Evolutionary conservation across 2,113 vertebrate species (phyloP).

Genomic region (Bettongia penicillata): DNA sequence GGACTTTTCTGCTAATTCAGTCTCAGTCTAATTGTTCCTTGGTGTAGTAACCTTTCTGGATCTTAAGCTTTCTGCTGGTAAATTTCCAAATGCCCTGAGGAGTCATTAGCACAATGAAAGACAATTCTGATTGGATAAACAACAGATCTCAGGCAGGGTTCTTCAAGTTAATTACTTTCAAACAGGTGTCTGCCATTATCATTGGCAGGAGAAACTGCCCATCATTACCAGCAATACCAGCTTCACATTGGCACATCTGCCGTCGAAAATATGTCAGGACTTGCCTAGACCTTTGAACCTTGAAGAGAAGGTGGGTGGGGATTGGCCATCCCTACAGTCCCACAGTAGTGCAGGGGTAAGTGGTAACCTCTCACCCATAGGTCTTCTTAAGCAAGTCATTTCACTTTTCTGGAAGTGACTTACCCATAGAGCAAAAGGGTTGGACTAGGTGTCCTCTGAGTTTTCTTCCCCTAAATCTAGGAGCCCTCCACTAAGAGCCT

Average conservation of each 20-base stretch:
- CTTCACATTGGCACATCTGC: neutral
- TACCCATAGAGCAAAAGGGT: neutral
- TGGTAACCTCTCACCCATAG: neutral
- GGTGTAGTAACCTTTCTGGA: neutral
- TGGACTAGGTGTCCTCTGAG: neutral
- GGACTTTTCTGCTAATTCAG: neutral
- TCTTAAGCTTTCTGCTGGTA: conserved; percentile 31
- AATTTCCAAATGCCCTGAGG: conserved; percentile 66
- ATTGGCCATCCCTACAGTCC: neutral
- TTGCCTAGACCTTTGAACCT: conserved; percentile 31
- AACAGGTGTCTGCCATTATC: conserved; percentile 21
- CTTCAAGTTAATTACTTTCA: conserved; percentile 61
- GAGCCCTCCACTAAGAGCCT: neutral
- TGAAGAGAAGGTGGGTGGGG: conserved; percentile 15
- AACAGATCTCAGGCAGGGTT: conserved; percentile 55
- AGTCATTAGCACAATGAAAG: conserved; percentile 60
- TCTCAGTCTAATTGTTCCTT: conserved; percentile 63
- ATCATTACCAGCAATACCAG: neutral
- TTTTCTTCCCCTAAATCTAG: neutral
- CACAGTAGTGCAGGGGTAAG: neutral
- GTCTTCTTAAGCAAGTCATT: neutral
- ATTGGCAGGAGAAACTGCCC: conserved; percentile 40
- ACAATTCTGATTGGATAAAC: conserved; percentile 60
- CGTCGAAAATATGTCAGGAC: neutral
- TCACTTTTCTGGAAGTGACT: neutral